A percentile compares a stretch with the other conserved stretches of the same genome.
phyloP scores from a whole-genome alignment of 2,888 invertebrate species.

The Anthophora plumipes region DNA sequence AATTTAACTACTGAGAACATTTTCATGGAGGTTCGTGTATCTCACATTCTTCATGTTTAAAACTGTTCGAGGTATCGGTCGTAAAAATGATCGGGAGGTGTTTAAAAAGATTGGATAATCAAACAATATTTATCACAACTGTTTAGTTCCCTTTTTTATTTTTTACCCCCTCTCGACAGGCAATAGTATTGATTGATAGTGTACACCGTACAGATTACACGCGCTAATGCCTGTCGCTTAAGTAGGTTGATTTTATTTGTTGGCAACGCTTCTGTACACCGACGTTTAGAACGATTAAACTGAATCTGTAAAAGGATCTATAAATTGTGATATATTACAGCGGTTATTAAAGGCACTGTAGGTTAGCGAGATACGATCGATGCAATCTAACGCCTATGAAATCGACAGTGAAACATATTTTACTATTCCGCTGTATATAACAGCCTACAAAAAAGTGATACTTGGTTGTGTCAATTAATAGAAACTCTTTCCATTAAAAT shows the following conservation, averaged over 20 bases:
- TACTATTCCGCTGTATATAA: background rate
- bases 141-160: background rate
- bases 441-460: background rate
- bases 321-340: constrained; percentile 1
- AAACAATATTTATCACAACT: background rate
- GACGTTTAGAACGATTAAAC: constrained; percentile 10
- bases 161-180: too few species aligned
- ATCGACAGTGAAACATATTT: constrained; percentile 2
- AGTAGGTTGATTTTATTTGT: background rate
- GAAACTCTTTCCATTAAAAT: background rate
- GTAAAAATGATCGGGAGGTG: too few species aligned
- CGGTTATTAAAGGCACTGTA: constrained; percentile 1
- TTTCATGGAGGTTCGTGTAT: too few species aligned
- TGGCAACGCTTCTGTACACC: background rate
- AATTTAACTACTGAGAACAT: too few species aligned
- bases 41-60: too few species aligned
- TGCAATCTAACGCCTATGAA: background rate
- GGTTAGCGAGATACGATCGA: constrained; percentile 12
- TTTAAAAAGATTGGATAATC: background rate
- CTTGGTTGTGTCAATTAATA: constrained; percentile 1
- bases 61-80: too few species aligned
- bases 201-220: background rate
- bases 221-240: constrained; percentile 9
- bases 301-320: constrained; percentile 21
- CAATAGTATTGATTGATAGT: background rate